These are phyloP conservation scores for Chesias legatella DNA, from an alignment of 2,888 invertebrate species.

Conservation along the genomic window DNA sequence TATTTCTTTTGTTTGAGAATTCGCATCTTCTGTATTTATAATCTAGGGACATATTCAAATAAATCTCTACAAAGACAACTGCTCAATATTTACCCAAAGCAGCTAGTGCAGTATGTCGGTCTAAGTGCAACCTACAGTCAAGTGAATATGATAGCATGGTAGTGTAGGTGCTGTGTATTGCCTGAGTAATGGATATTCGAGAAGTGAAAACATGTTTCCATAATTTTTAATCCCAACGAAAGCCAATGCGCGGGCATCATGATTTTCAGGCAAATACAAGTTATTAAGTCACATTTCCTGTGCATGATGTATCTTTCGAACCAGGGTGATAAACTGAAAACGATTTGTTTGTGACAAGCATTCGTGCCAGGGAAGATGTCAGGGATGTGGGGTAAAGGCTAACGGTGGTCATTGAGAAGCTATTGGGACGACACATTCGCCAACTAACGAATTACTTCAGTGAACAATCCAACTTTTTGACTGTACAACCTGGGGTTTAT, in stretches of 20 bases:
- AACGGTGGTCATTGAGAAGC: slow-evolving; percentile 68
- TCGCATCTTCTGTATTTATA: too few species aligned
- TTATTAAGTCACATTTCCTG: too few species aligned
- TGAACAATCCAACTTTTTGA: slow-evolving; percentile 60
- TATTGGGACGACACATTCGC: slow-evolving; percentile 74
- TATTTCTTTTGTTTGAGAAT: too few species aligned
- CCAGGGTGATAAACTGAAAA: slow-evolving; percentile 52
- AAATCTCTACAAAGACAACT: too few species aligned
- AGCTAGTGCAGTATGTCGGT: too few species aligned
- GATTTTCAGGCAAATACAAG: too few species aligned
- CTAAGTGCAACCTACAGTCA: slow-evolving; percentile 32
- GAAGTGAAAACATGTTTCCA: slow-evolving; percentile 59
- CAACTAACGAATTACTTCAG: slow-evolving; percentile 70
- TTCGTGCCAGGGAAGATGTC: slow-evolving; percentile 58
- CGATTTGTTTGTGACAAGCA: slow-evolving; percentile 68
- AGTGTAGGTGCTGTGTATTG: slow-evolving; percentile 76
- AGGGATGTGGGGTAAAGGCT: slow-evolving; percentile 51
- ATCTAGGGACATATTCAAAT: too few species aligned
- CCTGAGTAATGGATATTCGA: slow-evolving; percentile 64
- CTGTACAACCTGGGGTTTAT: slow-evolving; percentile 61
- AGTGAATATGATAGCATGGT: slow-evolving; percentile 57
- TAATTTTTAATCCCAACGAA: slow-evolving; percentile 15
- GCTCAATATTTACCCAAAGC: too few species aligned
- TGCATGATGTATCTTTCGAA: slow-evolving; percentile 26
- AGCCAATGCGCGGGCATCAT: slow-evolving; percentile 4